Percentiles rank a stretch among this genome's conserved stretches.
Conservation (phyloP, 2,888 invertebrate species). For the Tryphoninae sp. region DNA sequence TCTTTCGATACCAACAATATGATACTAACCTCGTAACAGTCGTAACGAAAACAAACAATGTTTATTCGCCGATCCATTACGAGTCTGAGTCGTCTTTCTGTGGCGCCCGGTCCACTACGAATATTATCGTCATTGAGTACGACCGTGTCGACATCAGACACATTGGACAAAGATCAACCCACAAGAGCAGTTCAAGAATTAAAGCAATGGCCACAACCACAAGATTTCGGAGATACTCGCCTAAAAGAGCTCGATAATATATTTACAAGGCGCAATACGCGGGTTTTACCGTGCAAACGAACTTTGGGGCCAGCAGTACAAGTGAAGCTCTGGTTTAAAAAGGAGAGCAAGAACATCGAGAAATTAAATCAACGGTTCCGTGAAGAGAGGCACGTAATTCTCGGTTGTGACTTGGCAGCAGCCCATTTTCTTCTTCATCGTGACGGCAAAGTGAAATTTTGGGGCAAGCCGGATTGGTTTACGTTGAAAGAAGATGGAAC, state of each 20-base stretch:
- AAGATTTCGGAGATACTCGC: background rate
- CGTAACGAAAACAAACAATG: slow-evolving; percentile 11
- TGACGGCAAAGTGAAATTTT: slow-evolving; percentile 88
- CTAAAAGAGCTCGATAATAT: too few species aligned
- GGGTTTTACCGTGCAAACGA: background rate
- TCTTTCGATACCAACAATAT: background rate
- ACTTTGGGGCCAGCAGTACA: slow-evolving; percentile 61
- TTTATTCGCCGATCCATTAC: slow-evolving; percentile 25
- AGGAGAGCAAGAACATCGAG: slow-evolving; percentile 81
- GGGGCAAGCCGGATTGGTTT: slow-evolving; percentile 82
- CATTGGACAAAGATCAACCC: background rate
- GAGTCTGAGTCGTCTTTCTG: background rate
- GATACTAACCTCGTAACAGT: slow-evolving; percentile 36
- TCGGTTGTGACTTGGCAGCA: slow-evolving; percentile 92
- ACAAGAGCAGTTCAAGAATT: slow-evolving; percentile 22
- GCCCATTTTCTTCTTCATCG: slow-evolving; percentile 92
- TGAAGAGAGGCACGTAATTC: slow-evolving; percentile 83
- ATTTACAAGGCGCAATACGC: too few species aligned
- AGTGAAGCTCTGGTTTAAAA: slow-evolving; percentile 84
- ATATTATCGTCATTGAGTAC: slow-evolving; percentile 8
- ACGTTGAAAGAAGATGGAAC: slow-evolving; percentile 79
- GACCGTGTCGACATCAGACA: background rate
- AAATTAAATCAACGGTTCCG: slow-evolving; percentile 85
- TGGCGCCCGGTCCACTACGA: background rate
- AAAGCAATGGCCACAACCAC: slow-evolving; percentile 47